Base-by-base conservation (phyloP, 2,888 invertebrate genomes). In the Trypoxylon attenuatum region DNA sequence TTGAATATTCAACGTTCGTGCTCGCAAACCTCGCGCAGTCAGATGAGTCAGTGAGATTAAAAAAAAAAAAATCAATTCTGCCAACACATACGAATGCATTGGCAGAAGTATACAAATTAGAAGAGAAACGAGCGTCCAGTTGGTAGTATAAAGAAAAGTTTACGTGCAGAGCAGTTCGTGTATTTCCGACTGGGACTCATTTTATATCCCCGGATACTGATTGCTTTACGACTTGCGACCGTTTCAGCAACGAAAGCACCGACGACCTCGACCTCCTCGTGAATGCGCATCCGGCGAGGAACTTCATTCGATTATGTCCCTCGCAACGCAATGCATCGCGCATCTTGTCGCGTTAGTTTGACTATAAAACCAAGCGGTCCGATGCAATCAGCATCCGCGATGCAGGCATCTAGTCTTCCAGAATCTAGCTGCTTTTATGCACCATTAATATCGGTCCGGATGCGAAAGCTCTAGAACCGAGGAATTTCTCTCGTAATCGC, bases 301-400 rank as follows among this genome's bases (percentile, higher is more conserved):
- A 22, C n/a, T 56, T 61, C 29, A 74, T 65, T 74, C 71, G 61
- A 74, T 73, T 73, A 61, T 42, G 61, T 43, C 55, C 46, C 29
- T 52, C 68, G 61, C 52, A 4, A 10, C 33, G 33, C 33, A 13
- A 13, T 10, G 56, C 47, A 43, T 25, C 45, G 50, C 55, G n/a
- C n/a, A 51, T 77, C 76, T 78, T 78, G 71, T 65, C 64, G 63
- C 59, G 75, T 76, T 78, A 80, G 71, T 13, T 13, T 69, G 67
- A 67, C 54, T 71, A 59, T 52, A 42, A 62, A 62, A 58, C 27
- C 45, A 43, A 46, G 43, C 19, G 39, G 43, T 59, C 51, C 67
- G 68, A 77, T 77, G 67, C 67, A 69, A 80, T 80, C 80, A 80
- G 58, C 56, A 59, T 25, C 56, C n/a, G 39, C 19, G 45, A 2